Percentiles rank a stretch among this genome's conserved stretches.
phyloP scores from a whole-genome alignment of 1,140 invertebrate species.

The Plutomurus gul region DNA sequence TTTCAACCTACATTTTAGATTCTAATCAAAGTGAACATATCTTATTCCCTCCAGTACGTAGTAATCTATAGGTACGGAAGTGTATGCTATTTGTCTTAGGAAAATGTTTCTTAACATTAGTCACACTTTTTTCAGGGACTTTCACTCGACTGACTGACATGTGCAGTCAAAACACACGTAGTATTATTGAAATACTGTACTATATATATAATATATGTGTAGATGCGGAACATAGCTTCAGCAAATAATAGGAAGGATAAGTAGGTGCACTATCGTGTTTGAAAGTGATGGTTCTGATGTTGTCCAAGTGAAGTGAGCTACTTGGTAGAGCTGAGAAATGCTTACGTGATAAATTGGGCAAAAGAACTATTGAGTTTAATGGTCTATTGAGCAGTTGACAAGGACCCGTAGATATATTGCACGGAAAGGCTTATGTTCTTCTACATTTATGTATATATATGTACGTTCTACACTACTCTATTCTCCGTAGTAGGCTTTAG shows the following conservation, averaged over 20 bases:
- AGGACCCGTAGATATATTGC: not conserved
- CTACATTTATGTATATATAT: not conserved
- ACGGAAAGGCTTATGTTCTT: not conserved
- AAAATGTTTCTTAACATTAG: too few relatives aligned
- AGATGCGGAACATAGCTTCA: not conserved
- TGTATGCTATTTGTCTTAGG: too few relatives aligned
- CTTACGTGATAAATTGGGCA: not conserved
- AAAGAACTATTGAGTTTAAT: constrained; percentile 31
- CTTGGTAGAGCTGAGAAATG: constrained; percentile 20
- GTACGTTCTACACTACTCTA: not conserved
- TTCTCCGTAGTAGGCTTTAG: not conserved
- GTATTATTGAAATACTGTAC: not conserved
- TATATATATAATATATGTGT: not conserved
- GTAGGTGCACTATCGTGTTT: too few relatives aligned
- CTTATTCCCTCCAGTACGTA: too few relatives aligned
- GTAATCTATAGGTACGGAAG: too few relatives aligned
- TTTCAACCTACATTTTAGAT: too few relatives aligned
- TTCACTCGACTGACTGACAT: too few relatives aligned
- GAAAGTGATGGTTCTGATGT: not conserved
- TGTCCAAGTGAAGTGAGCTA: not conserved
- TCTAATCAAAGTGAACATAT: too few relatives aligned
- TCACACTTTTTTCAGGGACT: too few relatives aligned
- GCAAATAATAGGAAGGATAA: not conserved
- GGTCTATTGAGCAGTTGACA: constrained; percentile 27
- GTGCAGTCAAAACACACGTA: not conserved